Conservation (phyloP, 2,888 invertebrate species). For the Lepidonotus clava region DNA sequence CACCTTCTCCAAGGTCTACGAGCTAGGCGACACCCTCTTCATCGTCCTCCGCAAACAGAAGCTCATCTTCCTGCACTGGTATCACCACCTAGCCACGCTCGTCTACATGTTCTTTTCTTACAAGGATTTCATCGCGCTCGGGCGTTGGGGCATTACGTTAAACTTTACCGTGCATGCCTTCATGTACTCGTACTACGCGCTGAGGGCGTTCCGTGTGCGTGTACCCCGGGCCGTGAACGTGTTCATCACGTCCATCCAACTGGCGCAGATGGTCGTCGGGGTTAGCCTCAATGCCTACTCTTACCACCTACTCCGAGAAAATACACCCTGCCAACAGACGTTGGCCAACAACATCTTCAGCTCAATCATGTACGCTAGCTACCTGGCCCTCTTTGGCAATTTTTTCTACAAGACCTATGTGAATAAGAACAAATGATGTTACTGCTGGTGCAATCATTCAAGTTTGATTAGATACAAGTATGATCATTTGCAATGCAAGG, state of each 20-base stretch:
- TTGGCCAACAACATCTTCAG: constrained; percentile 67
- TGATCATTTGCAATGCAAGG: too few relatives aligned
- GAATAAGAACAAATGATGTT: constrained; percentile 19
- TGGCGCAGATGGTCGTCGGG: constrained; percentile 71
- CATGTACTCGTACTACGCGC: constrained; percentile 95
- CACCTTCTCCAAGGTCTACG: constrained; percentile 72
- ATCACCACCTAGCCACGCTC: constrained; percentile 96
- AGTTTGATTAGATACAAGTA: too few relatives aligned
- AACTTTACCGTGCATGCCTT: constrained; percentile 94
- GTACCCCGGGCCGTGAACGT: constrained; percentile 81
- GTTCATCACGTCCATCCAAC: constrained; percentile 71
- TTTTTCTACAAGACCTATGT: constrained; percentile 77
- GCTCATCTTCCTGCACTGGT: constrained; percentile 97
- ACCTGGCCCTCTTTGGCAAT: constrained; percentile 75
- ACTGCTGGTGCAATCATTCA: too few relatives aligned
- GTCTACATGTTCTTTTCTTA: constrained; percentile 94
- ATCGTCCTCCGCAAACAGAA: constrained; percentile 94
- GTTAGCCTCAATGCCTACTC: constrained; percentile 57
- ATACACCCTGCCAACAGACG: constrained; percentile 60
- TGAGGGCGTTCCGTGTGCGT: constrained; percentile 91
- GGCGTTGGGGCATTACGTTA: constrained; percentile 95
- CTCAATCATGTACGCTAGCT: constrained; percentile 74
- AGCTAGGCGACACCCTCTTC: constrained; percentile 91
- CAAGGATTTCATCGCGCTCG: constrained; percentile 82
- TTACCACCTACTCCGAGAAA: constrained; percentile 44